Evolutionary conservation across 2,888 invertebrate species (phyloP).

Genomic region (Drosophila borborema): DNA sequence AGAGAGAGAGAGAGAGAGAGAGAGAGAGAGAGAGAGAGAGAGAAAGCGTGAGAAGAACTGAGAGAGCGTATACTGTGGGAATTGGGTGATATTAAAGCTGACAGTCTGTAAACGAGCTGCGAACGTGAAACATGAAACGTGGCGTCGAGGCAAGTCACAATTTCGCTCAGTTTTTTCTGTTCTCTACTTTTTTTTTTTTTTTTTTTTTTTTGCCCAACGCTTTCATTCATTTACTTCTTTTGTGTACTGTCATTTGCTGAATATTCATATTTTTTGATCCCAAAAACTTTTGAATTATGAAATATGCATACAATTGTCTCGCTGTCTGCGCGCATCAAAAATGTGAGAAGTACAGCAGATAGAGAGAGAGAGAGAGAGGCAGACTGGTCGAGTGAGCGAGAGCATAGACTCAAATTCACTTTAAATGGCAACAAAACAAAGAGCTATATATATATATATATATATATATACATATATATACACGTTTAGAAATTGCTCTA

Average conservation of each 20-base stretch:
- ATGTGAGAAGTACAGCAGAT: conserved; percentile 11
- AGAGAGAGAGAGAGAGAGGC: conserved; percentile 2
- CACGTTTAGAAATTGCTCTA: conserved; percentile 30
- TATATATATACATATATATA: not conserved
- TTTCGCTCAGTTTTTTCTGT: conserved; percentile 11
- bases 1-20: not conserved
- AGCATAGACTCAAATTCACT: conserved; percentile 23
- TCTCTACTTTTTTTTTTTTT: not conserved
- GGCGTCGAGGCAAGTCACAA: conserved; percentile 9
- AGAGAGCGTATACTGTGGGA: conserved; percentile 4
- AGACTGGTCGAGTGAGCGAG: not conserved
- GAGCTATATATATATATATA: not conserved
- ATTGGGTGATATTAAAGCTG: conserved; percentile 44
- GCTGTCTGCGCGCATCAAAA: conserved; percentile 42
- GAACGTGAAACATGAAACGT: not conserved
- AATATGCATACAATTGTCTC: conserved; percentile 78
- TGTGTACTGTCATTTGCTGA: conserved; percentile 57
- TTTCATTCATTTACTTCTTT: conserved; percentile 28
- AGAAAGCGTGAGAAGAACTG: not conserved
- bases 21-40: too few species aligned
- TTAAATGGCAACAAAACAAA: conserved; percentile 27
- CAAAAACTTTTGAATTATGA: conserved; percentile 80
- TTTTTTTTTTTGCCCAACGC: not conserved
- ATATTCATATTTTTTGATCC: conserved; percentile 76
- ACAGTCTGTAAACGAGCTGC: conserved; percentile 29